Conservation (phyloP, 2,888 invertebrate species). For the Drosophila recens region DNA sequence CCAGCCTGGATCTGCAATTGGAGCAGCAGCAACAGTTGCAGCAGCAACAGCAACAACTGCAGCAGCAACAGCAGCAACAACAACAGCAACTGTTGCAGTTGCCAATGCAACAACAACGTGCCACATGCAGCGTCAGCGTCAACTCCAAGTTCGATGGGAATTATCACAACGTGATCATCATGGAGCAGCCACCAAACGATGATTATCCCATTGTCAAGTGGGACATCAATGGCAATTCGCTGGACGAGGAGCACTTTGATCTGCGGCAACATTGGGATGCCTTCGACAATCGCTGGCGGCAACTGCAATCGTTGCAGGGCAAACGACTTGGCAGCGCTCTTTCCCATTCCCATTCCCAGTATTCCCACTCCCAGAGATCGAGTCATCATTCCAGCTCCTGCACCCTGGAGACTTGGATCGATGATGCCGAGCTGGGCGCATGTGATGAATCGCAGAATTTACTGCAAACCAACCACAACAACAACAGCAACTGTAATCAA, state of each 20-base stretch:
- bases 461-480: slow-evolving; percentile 38
- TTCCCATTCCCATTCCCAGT: slow-evolving; percentile 75
- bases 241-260: slow-evolving; percentile 80
- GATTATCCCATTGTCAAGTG: slow-evolving; percentile 80
- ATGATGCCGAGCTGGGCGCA: slow-evolving; percentile 76
- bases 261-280: slow-evolving; percentile 71
- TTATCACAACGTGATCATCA: slow-evolving; percentile 81
- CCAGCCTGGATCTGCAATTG: slow-evolving; percentile 72
- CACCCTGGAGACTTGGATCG: slow-evolving; percentile 85
- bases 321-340: slow-evolving; percentile 56
- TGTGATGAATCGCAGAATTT: slow-evolving; percentile 59
- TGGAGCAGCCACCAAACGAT: slow-evolving; percentile 77
- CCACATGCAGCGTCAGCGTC: slow-evolving; percentile 76
- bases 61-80: slow-evolving; percentile 6
- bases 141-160: slow-evolving; percentile 79
- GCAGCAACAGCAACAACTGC: slow-evolving; percentile 8
- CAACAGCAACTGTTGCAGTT: slow-evolving; percentile 13
- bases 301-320: slow-evolving; percentile 52
- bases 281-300: slow-evolving; percentile 77
- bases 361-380: slow-evolving; percentile 71
- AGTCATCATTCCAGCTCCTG: slow-evolving; percentile 84
- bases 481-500: slow-evolving; percentile 58
- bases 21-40: slow-evolving; percentile 35
- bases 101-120: slow-evolving; percentile 32
- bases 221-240: slow-evolving; percentile 84